These are phyloP conservation scores for Hippoglossus stenolepis DNA, from an alignment of 2,113 vertebrate species.

Conservation along the genomic window DNA sequence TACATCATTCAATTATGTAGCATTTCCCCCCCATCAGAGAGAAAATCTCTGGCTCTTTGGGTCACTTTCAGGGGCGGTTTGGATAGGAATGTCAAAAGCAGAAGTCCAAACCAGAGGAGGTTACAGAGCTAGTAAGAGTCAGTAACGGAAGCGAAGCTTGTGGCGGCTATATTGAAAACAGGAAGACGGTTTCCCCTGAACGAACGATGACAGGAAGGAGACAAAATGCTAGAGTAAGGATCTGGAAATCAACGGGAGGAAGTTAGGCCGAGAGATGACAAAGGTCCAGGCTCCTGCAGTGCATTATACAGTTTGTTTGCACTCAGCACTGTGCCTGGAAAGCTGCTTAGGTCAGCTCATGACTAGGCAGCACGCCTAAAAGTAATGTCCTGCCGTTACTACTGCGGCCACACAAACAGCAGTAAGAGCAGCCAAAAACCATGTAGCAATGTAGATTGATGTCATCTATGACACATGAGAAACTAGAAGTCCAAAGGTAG, in stretches of 20 bases:
- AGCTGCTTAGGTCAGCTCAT: slow-evolving; percentile 65
- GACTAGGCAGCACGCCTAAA: slow-evolving; percentile 40
- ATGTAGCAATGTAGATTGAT: background rate
- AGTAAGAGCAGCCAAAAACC: slow-evolving; percentile 6
- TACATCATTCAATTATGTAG: slow-evolving; percentile 35
- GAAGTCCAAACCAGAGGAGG: slow-evolving; percentile 18
- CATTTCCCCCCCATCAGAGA: slow-evolving; percentile 26
- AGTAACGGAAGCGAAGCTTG: slow-evolving; percentile 17
- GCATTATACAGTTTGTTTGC: slow-evolving; percentile 21
- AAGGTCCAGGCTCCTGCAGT: slow-evolving; percentile 38
- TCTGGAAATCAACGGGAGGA: slow-evolving; percentile 35
- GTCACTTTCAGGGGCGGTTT: slow-evolving; percentile 19
- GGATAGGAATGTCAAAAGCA: slow-evolving; percentile 35
- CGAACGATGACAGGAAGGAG: slow-evolving; percentile 27
- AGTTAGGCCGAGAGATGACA: slow-evolving; percentile 34
- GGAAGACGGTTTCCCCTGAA: slow-evolving; percentile 55
- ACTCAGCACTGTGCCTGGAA: slow-evolving; percentile 36
- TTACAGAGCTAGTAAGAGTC: slow-evolving; percentile 15
- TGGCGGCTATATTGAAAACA: slow-evolving; percentile 49
- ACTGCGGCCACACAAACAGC: slow-evolving; percentile 5
- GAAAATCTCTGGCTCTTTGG: slow-evolving; percentile 6
- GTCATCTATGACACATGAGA: background rate
- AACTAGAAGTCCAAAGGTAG: too few species aligned
- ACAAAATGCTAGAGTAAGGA: slow-evolving; percentile 44
- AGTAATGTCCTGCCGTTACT: slow-evolving; percentile 30